A percentile compares a stretch with the other conserved stretches of the same genome.
Evolutionary conservation across 2,888 invertebrate species (phyloP).

Genomic region (Meloe dianella): DNA sequence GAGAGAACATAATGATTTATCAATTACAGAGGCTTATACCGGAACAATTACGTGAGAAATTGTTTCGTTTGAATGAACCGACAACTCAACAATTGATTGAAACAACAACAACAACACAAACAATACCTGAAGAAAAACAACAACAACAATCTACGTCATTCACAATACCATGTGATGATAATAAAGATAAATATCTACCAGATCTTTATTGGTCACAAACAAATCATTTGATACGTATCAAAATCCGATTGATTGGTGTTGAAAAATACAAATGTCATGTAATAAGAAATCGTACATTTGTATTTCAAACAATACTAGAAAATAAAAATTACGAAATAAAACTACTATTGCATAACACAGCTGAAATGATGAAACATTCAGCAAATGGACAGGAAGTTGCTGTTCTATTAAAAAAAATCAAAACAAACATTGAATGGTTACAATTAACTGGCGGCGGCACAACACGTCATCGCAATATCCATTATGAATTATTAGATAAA

Average conservation of each 20-base stretch:
- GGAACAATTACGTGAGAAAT: not conserved
- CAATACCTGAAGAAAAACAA: not conserved
- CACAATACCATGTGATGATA: slow-evolving; percentile 4
- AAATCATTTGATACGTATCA: slow-evolving; percentile 42
- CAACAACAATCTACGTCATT: not conserved
- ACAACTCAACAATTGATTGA: not conserved
- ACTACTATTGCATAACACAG: slow-evolving; percentile 46
- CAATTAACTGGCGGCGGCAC: slow-evolving; percentile 43
- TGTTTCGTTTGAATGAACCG: not conserved
- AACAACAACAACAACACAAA: not conserved
- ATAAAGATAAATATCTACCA: slow-evolving; percentile 43
- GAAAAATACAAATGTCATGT: slow-evolving; percentile 43
- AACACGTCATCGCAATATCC: slow-evolving; percentile 48
- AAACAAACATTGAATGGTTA: slow-evolving; percentile 46
- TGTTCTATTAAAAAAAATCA: slow-evolving; percentile 46
- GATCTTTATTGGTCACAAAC: slow-evolving; percentile 54
- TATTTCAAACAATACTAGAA: slow-evolving; percentile 43
- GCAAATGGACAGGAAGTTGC: slow-evolving; percentile 44
- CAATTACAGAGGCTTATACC: not conserved
- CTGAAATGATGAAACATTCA: slow-evolving; percentile 44
- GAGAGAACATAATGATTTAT: no score
- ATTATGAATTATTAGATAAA: slow-evolving; percentile 46
- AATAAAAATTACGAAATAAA: slow-evolving; percentile 46
- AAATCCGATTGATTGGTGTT: slow-evolving; percentile 47
- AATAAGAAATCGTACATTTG: slow-evolving; percentile 33